Evolutionary conservation across 1,140 invertebrate genomes (phyloP).

Genomic region (Cydia fagiglandana): DNA sequence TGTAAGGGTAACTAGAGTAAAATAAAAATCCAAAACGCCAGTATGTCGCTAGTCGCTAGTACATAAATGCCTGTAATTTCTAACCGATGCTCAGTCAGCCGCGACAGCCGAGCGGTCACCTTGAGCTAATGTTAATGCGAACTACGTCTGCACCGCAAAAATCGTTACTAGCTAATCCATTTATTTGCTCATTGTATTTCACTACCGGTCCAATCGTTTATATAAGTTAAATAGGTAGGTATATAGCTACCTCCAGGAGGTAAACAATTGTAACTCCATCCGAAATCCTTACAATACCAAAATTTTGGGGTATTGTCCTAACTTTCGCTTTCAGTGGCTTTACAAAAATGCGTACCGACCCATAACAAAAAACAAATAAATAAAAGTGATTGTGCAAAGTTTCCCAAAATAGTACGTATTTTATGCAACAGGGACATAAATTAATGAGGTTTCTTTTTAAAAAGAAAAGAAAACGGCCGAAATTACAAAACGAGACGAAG

Average conservation of each 20-base stretch:
- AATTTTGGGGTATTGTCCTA: background rate
- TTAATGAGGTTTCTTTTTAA: too few relatives aligned
- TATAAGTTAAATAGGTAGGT: background rate
- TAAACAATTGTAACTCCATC: background rate
- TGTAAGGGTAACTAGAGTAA: too few relatives aligned
- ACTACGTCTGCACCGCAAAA: conserved; percentile 56
- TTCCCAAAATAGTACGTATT: background rate
- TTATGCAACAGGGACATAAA: background rate
- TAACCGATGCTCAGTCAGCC: conserved; percentile 70
- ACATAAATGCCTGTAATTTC: conserved; percentile 38
- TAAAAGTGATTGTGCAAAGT: background rate
- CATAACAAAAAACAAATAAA: background rate
- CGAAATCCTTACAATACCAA: background rate
- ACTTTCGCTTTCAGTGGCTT: background rate
- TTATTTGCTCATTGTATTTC: conserved; percentile 45
- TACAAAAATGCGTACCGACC: background rate
- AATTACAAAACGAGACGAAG: too few relatives aligned
- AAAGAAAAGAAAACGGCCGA: too few relatives aligned
- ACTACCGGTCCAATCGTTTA: background rate
- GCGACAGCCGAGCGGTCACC: conserved; percentile 69
- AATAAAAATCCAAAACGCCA: background rate
- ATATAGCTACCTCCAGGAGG: too few relatives aligned
- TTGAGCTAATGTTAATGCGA: conserved; percentile 74
- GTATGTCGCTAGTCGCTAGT: background rate
- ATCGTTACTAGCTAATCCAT: conserved; percentile 57